Base-by-base conservation (phyloP, 2,888 invertebrate species). In the Agrotis segetum region DNA sequence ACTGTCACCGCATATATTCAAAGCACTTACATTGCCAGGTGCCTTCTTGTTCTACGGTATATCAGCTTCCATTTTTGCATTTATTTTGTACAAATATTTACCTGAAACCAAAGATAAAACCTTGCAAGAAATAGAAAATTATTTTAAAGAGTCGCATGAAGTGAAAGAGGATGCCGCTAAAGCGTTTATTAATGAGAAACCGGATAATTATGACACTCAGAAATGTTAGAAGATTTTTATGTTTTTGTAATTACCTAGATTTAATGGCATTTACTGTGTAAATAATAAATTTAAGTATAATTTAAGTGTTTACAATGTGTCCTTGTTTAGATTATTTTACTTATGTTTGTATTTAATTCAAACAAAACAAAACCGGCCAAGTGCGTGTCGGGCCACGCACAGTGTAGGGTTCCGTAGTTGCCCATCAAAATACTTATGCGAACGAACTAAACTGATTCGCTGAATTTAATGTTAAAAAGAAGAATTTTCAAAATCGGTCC, bases 91-190 rank as follows among this genome's bases (percentile, higher is more conserved):
- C 66, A 88, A 85, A 83, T 90, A 87, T 82, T 83, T 90, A 62
- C 90, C 90, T 49, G 90, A 90, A 85, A 90, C 90, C 13, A 91
- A 92, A 85, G 91, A 91, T 72, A 91, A 90, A 82, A 89, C 90
- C 24, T 63, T 90, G 61, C 85, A 88, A 83, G 90, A 92, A 82
- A 92, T 92, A 66, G 90, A 91, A 74, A 82, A 82, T 72, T 89
- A 84, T 85, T 90, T 90, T 64, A 86, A 85, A 67, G 85, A 87
- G 17, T 70, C 74, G 19, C 67, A 77, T 56, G 84, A 85, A 73
- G 64, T 75, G 44, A 70, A 71, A 63, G 83, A 84, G 63, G 81
- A 79, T 75, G 62, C 65, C 9, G 59, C 61, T 52, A 83, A 84
- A 79, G 85, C 83, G 68, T 84, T 89, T 71, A 85, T 89, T 79